phyloP scores from a whole-genome alignment of 2,797 vertebrate genomes.

The Peromyscus melanophrys region DNA sequence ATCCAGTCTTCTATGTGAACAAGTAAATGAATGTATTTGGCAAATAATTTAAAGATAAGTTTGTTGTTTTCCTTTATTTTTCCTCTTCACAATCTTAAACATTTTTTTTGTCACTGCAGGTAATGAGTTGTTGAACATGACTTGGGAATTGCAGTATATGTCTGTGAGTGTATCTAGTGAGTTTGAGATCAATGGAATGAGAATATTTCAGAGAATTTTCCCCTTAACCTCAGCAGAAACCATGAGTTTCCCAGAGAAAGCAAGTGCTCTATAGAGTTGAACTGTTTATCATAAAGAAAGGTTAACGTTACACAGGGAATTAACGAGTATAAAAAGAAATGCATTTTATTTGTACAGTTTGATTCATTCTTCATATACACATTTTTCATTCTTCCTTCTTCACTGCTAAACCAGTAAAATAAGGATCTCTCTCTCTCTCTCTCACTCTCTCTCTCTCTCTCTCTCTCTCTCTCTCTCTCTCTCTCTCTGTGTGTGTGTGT shows the following conservation, averaged over 20 bases:
- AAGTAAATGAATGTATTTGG: background rate
- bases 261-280: background rate
- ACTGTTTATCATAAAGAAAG: slow-evolving; percentile 2
- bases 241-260: slow-evolving; percentile 3
- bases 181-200: slow-evolving; percentile 37
- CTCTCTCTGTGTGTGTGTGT: too few species aligned
- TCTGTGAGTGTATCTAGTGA: background rate
- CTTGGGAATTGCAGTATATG: slow-evolving; percentile 9
- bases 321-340: background rate
- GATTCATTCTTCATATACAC: background rate
- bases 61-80: slow-evolving; percentile 10
- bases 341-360: background rate
- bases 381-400: background rate
- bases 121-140: background rate
- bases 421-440: background rate
- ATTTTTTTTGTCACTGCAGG: background rate
- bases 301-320: background rate
- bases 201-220: background rate
- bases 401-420: background rate
- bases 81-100: background rate
- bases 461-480: too few species aligned
- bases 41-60: slow-evolving; percentile 23
- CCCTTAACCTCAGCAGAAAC: slow-evolving; percentile 37
- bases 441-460: too few species aligned
- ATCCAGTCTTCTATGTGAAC: background rate